These are phyloP conservation scores for Halictus quadricinctus DNA, from an alignment of 2,888 invertebrate species.

Conservation along the genomic window DNA sequence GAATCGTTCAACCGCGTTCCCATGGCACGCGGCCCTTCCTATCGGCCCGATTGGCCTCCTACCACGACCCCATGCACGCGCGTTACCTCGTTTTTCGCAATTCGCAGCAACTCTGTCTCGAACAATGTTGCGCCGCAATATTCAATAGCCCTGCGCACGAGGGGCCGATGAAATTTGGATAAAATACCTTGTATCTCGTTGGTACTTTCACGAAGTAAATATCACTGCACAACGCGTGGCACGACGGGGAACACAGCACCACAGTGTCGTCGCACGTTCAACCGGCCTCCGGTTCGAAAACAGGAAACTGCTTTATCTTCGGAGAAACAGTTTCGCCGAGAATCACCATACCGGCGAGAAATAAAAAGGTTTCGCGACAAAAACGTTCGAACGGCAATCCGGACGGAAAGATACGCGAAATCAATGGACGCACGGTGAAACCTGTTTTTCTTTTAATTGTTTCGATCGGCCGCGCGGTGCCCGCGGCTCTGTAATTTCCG, in stretches of 20 bases:
- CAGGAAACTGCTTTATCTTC: conserved; percentile 63
- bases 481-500: conserved; percentile 9
- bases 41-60: not conserved
- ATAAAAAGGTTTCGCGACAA: not conserved
- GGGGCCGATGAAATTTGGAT: not conserved
- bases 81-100: conserved; percentile 22
- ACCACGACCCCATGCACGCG: conserved; percentile 32
- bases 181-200: conserved; percentile 53
- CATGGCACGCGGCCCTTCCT: not conserved
- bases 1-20: too few relatives aligned
- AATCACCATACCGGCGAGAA: not conserved
- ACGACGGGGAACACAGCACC: conserved; percentile 64
- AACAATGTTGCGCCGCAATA: not conserved
- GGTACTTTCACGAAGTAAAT: conserved; percentile 34
- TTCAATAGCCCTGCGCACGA: not conserved
- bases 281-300: conserved; percentile 56
- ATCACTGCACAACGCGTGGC: conserved; percentile 72
- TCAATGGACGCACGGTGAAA: not conserved
- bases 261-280: conserved; percentile 70
- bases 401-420: not conserved
- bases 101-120: conserved; percentile 4
- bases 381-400: not conserved
- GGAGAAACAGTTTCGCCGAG: not conserved
- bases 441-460: conserved; percentile 47
- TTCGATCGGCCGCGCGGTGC: conserved; percentile 3